Evolutionary conservation across 2,888 invertebrate genomes (phyloP), one percentile per base, ranked within the genome.

Genomic region (Yponomeuta malinellus): DNA sequence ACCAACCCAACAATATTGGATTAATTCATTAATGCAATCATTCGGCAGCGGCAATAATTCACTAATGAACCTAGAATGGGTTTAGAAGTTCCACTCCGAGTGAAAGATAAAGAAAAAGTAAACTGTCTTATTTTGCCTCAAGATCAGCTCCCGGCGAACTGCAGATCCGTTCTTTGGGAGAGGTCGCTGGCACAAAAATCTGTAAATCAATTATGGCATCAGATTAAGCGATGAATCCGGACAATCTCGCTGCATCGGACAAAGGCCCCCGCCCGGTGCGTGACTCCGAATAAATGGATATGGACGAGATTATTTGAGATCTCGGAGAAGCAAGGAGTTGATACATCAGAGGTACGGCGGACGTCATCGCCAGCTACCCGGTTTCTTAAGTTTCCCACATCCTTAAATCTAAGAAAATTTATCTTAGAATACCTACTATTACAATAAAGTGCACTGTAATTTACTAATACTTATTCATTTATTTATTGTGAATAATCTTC

Each of bases 181-280:
- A 59, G 52, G 15, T 15, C 15, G 52, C 52, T 15, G 52, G 52
- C 43, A 31, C 29, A 33, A 70, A 37, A 48, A 63, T 48, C 31
- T 63, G 64, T 63, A 10, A 69, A 48, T 66, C 85, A 86, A 86
- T 87, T 86, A 87, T 80, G 80, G 83, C 83, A 81, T 85, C 83
- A 89, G 89, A 89, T 90, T 89, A 89, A 83, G 75, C 86, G 88
- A 88, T 90, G 86, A 88, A 86, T 84, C 76, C 72, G 76, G 76
- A 75, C 74, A 63, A 63, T 10, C 63, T 37, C 68, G 10, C 9
- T 63, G 75, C 74, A 71, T 72, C 74, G 74, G 82, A 86, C 87
- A 88, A 86, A 82, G 81, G 80, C 78, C 75, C 78, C 75, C 74
- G 79, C 77, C 76, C 52, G 74, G 74, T 80, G 82, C 87, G 89